A percentile compares a stretch with the other conserved stretches of the same genome.
phyloP scores from a whole-genome alignment of 2,888 invertebrate species.

The Altica lythri region DNA sequence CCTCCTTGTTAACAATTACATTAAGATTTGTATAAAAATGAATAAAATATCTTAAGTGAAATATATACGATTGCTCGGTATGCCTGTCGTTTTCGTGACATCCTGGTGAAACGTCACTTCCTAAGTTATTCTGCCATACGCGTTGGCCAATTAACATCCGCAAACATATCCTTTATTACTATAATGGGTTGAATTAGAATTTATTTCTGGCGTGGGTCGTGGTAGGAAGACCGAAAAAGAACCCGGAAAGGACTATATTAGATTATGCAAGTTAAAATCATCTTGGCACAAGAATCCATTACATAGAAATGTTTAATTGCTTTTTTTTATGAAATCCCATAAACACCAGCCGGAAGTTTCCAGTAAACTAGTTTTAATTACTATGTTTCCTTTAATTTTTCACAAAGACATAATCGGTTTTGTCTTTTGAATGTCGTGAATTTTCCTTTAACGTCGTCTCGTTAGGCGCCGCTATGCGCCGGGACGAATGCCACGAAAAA shows the following conservation, averaged over 20 bases:
- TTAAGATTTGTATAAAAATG: no score
- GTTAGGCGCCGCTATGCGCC: not conserved
- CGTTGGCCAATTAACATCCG: conserved; percentile 22
- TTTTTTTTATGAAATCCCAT: no score
- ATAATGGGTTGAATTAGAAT: conserved; percentile 22
- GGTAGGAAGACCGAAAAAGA: conserved; percentile 14
- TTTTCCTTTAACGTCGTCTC: no score
- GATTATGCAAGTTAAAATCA: conserved; percentile 10
- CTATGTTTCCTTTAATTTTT: no score
- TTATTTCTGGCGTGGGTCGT: conserved; percentile 18
- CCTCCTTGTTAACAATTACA: no score
- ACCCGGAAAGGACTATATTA: conserved; percentile 20
- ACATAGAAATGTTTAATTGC: no score
- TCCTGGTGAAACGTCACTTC: conserved; percentile 48
- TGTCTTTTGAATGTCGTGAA: no score
- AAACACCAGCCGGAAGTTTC: no score
- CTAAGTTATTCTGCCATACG: conserved; percentile 28
- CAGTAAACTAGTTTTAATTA: no score
- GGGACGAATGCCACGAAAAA: conserved; percentile 29
- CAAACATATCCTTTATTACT: conserved; percentile 25
- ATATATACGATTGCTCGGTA: conserved; percentile 9
- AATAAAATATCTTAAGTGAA: no score
- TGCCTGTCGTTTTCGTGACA: conserved; percentile 43
- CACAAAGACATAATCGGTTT: no score
- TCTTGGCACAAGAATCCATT: no score